phyloP scores from a whole-genome alignment of 2,797 vertebrate species.

The Remorina albescens region DNA sequence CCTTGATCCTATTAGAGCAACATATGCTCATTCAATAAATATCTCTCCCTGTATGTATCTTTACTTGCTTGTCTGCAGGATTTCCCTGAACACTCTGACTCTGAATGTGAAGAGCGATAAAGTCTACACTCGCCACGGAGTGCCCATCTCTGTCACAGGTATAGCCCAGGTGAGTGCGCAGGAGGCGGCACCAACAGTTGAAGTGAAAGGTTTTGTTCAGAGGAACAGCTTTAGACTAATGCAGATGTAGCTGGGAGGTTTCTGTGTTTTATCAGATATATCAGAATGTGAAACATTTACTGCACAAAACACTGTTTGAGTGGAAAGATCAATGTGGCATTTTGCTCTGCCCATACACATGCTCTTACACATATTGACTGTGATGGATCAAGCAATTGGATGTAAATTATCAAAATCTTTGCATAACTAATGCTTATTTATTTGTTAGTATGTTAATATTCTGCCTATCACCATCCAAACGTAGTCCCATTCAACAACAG shows the following conservation, averaged over 20 bases:
- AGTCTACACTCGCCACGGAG: slow-evolving; percentile 93
- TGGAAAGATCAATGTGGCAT: too few species aligned
- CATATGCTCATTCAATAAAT: slow-evolving; percentile 14
- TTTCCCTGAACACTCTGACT: slow-evolving; percentile 93
- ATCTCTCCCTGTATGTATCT: background rate
- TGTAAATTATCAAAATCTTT: background rate
- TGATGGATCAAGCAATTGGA: background rate
- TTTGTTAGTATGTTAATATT: background rate
- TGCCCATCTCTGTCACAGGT: slow-evolving; percentile 93
- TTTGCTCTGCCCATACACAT: too few species aligned
- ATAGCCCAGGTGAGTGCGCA: slow-evolving; percentile 90
- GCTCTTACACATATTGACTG: background rate
- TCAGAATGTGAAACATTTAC: background rate
- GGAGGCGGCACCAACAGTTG: background rate
- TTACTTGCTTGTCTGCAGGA: slow-evolving; percentile 77
- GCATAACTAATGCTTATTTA: too few species aligned
- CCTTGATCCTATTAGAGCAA: slow-evolving; percentile 8
- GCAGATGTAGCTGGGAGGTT: background rate
- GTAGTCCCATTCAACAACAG: too few species aligned
- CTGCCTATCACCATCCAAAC: background rate
- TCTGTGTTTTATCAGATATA: background rate
- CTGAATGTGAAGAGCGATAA: slow-evolving; percentile 96
- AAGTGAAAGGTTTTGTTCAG: background rate
- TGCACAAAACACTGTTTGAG: too few species aligned
- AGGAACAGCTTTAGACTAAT: background rate